Evolutionary conservation across 1,140 invertebrate genomes (phyloP).

Genomic region (Psilanteris sp.): DNA sequence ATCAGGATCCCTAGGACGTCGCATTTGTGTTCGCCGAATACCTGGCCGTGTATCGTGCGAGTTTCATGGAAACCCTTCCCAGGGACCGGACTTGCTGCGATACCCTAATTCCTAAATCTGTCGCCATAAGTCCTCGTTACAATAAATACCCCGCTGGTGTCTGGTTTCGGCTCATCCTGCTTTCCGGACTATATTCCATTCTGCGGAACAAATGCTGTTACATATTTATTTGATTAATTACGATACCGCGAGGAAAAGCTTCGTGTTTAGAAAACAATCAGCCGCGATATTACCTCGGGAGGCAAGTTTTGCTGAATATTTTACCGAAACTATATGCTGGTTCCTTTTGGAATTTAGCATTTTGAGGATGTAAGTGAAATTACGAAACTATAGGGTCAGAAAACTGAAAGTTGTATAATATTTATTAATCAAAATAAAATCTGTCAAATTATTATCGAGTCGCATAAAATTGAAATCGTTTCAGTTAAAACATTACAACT

Average conservation of each 20-base stretch:
- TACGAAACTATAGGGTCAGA: no score
- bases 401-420: no score
- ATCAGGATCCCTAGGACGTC: slow-evolving; percentile 66
- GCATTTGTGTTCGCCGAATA: slow-evolving; percentile 71
- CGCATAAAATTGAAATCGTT: no score
- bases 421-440: no score
- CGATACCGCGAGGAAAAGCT: slow-evolving; percentile 21
- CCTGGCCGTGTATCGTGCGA: slow-evolving; percentile 66
- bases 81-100: slow-evolving; percentile 72
- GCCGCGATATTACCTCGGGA: no score
- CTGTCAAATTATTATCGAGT: no score
- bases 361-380: no score
- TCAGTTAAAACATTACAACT: no score
- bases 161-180: slow-evolving; percentile 67
- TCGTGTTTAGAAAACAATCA: no score
- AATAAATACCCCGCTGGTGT: slow-evolving; percentile 78
- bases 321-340: no score
- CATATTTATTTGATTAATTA: slow-evolving; percentile 41
- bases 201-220: slow-evolving; percentile 45
- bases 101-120: slow-evolving; percentile 81
- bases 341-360: no score
- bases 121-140: slow-evolving; percentile 81
- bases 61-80: slow-evolving; percentile 75
- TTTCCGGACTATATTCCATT: slow-evolving; percentile 62
- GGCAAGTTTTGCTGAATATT: no score